Conservation (phyloP, 30 jellyfish, hydroid and myxozoan species). For the Phacellophora camtschatica region DNA sequence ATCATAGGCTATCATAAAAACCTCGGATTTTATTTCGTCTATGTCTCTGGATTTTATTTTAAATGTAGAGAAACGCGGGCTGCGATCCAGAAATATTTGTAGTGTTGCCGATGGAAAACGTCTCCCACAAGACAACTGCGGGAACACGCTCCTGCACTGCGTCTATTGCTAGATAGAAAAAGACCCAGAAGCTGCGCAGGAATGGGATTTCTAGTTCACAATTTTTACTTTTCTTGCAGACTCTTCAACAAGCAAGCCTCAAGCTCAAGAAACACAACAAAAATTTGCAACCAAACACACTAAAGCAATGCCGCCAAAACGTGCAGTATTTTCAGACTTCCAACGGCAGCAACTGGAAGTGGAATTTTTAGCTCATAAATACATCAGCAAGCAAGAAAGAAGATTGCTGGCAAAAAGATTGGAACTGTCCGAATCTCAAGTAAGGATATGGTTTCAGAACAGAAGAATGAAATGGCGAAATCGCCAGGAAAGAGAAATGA, state of each 20-base stretch:
- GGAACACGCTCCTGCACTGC: too few species aligned
- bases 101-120: too few species aligned
- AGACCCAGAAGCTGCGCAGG: too few species aligned
- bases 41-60: too few species aligned
- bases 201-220: too few species aligned
- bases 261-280: not conserved
- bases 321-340: constrained; percentile 79
- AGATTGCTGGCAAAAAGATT: constrained; percentile 58
- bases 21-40: too few species aligned
- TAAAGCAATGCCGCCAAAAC: constrained; percentile 50
- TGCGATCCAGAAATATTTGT: too few species aligned
- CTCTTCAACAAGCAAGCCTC: constrained; percentile 3
- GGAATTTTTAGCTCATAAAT: constrained; percentile 75
- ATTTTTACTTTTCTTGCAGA: constrained; percentile 1
- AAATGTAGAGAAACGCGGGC: too few species aligned
- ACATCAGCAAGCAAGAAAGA: constrained; percentile 79
- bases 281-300: constrained; percentile 38
- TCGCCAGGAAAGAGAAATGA: constrained; percentile 79
- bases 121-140: too few species aligned
- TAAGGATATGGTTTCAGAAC: constrained; percentile 82
- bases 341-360: constrained; percentile 72
- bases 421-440: constrained; percentile 72
- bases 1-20: too few species aligned
- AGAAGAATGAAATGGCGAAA: constrained; percentile 88
- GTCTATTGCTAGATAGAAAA: too few species aligned